These are phyloP conservation scores for Arizona elegans DNA, from an alignment of 2,113 vertebrate species.

Conservation along the genomic window DNA sequence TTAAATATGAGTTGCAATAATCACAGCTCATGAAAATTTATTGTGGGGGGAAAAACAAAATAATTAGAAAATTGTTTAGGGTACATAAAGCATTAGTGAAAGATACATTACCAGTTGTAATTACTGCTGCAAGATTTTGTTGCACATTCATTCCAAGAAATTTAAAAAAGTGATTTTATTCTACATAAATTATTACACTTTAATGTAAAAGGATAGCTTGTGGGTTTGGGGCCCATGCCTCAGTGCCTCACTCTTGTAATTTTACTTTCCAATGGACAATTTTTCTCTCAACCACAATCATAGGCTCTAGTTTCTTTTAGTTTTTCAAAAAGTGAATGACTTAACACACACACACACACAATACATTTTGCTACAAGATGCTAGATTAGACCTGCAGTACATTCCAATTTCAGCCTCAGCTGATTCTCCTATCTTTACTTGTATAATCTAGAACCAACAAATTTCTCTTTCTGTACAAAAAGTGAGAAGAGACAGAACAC, in stretches of 20 bases:
- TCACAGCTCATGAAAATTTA: background rate
- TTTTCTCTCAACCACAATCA: constrained; percentile 4
- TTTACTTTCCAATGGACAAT: constrained; percentile 13
- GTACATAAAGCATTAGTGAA: constrained; percentile 5
- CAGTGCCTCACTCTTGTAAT: constrained; percentile 4
- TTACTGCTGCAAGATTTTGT: constrained; percentile 16
- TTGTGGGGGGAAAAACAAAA: background rate
- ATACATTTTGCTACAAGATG: background rate
- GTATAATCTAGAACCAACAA: background rate
- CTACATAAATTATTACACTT: constrained; percentile 10
- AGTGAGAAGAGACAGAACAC: background rate
- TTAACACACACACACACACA: background rate
- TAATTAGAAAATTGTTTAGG: constrained; percentile 19
- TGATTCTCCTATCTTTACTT: background rate
- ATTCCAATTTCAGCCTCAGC: background rate
- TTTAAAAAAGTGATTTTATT: constrained; percentile 32
- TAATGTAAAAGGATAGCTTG: background rate
- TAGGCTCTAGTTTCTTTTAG: background rate
- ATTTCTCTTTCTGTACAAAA: background rate
- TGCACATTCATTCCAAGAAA: background rate
- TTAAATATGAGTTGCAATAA: background rate
- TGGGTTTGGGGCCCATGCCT: constrained; percentile 1
- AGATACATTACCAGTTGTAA: constrained; percentile 11
- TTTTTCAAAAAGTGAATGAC: background rate
- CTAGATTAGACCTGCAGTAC: background rate